A percentile compares a stretch with the other conserved stretches of the same genome.
Evolutionary conservation across 2,888 invertebrate genomes (phyloP).

Genomic region (Steinernema scapterisci): DNA sequence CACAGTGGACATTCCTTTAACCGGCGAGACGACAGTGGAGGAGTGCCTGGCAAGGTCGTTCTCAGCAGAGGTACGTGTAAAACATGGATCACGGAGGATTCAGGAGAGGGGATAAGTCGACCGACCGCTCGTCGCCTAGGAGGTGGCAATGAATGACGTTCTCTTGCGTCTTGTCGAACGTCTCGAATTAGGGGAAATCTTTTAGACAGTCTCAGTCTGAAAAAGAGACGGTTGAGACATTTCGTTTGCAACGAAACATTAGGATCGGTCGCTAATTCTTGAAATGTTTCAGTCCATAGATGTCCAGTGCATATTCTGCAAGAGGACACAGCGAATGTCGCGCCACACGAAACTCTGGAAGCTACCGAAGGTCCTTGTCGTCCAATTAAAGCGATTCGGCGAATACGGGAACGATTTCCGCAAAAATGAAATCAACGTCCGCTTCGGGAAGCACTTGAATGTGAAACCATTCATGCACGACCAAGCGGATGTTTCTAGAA

Average conservation of each 20-base stretch:
- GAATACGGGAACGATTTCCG: constrained; percentile 54
- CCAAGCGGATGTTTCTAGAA: constrained; percentile 37
- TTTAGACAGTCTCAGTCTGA: too few relatives aligned
- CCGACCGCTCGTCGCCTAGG: too few relatives aligned
- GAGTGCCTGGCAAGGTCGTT: constrained; percentile 6
- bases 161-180: too few relatives aligned
- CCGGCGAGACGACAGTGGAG: constrained; percentile 4
- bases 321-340: constrained; percentile 42
- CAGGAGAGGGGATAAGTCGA: too few relatives aligned
- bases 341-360: constrained; percentile 56
- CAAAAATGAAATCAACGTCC: constrained; percentile 43
- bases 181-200: too few relatives aligned
- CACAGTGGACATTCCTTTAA: not conserved
- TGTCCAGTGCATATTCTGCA: constrained; percentile 42
- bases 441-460: constrained; percentile 47
- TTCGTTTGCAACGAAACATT: too few relatives aligned
- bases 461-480: constrained; percentile 50
- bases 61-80: not conserved
- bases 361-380: constrained; percentile 56
- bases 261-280: too few relatives aligned
- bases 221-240: too few relatives aligned
- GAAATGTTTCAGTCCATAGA: not conserved
- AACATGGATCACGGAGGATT: too few relatives aligned
- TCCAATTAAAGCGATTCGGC: constrained; percentile 62
- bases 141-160: too few relatives aligned